Base-by-base conservation (phyloP, 2,797 vertebrate genomes). In the Rhynchonycteris naso region DNA sequence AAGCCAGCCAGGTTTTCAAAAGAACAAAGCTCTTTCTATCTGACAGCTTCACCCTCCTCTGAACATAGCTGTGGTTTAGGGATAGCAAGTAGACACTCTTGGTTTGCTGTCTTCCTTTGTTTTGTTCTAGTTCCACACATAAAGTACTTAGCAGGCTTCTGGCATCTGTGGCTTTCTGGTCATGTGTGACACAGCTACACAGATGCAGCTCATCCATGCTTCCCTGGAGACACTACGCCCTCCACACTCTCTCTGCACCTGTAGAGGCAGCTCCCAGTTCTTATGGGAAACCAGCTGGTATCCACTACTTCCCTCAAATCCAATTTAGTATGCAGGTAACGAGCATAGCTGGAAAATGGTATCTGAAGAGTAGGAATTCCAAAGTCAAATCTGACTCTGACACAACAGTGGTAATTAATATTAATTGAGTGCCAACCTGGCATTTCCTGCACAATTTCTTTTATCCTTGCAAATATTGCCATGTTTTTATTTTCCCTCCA, bases 371-470 rank as follows among this genome's bases (percentile, higher is more conserved):
- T 1, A 28, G 7, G 21, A 12, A 22, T 88, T 90, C 76, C 65
- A 68, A 89, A 78, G 30, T 68, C 30, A 89, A 71, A 65, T 69
- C 52, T 72, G n/a, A 79, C 26, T 54, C 38, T 72, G 74, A 91
- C 82, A 78, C 52, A 68, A 76, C 38, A 68, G 19, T 22, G 19
- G 66, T 43, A 66, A 1, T 2, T 82, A 63, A 24, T 28, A 33
- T 22, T 54, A 54, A 68, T 13, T 33, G 22, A 84, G 18, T 56
- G 28, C 2, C 43, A 89, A 15, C 1, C 14, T 65, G 47, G 26
- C 1, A 93, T 8, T 28, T 78, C 35, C 38, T 35, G 1, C 63
- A 61, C 6, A 75, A 16, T 68, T 24, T 91, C 7, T 83, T 82
- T 58, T 18, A 88, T 86, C 54, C 35, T 81, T 66, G 14, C 14